Conservation (phyloP, 2,113 vertebrate species). For the Anolis carolinensis region DNA sequence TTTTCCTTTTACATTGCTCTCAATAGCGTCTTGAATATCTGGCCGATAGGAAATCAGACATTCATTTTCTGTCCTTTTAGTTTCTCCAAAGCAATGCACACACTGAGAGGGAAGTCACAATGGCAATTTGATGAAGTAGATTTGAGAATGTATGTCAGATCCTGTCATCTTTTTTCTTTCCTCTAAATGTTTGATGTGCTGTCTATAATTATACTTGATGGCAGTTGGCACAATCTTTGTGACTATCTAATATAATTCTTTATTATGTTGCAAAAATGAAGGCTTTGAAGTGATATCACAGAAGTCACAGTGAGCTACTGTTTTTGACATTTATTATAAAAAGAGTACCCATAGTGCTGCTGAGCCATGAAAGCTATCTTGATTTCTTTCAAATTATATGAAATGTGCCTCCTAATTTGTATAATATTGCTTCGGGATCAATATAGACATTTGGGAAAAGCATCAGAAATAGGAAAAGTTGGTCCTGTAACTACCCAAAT, state of each 20-base stretch:
- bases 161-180: neutral
- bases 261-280: slow-evolving; percentile 20
- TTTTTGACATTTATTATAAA: slow-evolving; percentile 35
- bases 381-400: neutral
- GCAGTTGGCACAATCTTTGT: slow-evolving; percentile 23
- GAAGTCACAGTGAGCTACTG: slow-evolving; percentile 11
- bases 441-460: neutral
- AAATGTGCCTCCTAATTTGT: neutral
- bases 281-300: slow-evolving; percentile 1
- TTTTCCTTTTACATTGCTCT: slow-evolving; percentile 6
- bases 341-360: neutral
- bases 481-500: no score
- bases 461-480: neutral
- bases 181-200: slow-evolving; percentile 30
- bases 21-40: neutral
- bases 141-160: slow-evolving; percentile 17
- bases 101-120: neutral
- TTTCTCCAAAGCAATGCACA: slow-evolving; percentile 16
- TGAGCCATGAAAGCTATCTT: neutral
- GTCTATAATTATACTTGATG: slow-evolving; percentile 27
- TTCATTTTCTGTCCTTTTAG: slow-evolving; percentile 18
- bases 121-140: slow-evolving; percentile 32
- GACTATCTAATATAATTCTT: slow-evolving; percentile 30
- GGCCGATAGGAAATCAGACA: slow-evolving; percentile 1
- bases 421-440: neutral